Conservation (phyloP, 2,797 vertebrate genomes). For the Chrosomus eos region DNA sequence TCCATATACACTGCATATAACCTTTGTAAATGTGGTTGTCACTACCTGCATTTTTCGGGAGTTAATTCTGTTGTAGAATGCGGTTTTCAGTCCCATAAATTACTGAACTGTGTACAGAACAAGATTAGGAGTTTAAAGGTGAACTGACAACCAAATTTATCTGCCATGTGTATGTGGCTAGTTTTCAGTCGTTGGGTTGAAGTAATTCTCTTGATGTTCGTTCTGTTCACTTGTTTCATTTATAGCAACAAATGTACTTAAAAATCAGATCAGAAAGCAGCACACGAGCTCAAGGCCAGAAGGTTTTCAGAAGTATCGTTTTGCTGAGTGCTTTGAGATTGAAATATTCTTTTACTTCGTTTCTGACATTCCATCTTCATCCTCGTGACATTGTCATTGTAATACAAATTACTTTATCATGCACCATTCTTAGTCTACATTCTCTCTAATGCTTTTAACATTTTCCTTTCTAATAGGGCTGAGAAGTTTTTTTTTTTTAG, state of each 20-base stretch:
- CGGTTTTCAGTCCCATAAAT: neutral
- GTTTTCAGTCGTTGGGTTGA: neutral
- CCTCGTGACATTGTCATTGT: slow-evolving; percentile 27
- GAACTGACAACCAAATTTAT: neutral
- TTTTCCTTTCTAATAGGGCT: neutral
- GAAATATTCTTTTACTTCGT: slow-evolving; percentile 32
- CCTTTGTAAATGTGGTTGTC: neutral
- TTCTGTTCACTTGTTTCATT: slow-evolving; percentile 34
- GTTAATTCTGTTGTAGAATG: neutral
- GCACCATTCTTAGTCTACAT: slow-evolving; percentile 7
- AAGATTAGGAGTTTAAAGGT: neutral
- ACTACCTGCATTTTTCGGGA: too few species aligned
- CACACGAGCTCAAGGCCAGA: slow-evolving; percentile 26
- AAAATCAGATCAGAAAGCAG: slow-evolving; percentile 21
- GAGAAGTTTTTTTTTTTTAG: neutral
- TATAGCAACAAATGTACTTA: slow-evolving; percentile 31
- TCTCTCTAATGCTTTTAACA: slow-evolving; percentile 5
- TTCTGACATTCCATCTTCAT: slow-evolving; percentile 37
- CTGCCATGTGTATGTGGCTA: neutral
- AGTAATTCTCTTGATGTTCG: slow-evolving; percentile 14
- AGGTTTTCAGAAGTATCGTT: neutral
- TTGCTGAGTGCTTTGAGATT: slow-evolving; percentile 27
- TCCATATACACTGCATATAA: too few species aligned
- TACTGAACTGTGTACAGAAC: neutral
- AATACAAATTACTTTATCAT: slow-evolving; percentile 8